Percentiles rank a stretch among this genome's conserved stretches.
Evolutionary conservation across 23 tunicate species (phyloP).

Genomic region (Phallusia fumigata): DNA sequence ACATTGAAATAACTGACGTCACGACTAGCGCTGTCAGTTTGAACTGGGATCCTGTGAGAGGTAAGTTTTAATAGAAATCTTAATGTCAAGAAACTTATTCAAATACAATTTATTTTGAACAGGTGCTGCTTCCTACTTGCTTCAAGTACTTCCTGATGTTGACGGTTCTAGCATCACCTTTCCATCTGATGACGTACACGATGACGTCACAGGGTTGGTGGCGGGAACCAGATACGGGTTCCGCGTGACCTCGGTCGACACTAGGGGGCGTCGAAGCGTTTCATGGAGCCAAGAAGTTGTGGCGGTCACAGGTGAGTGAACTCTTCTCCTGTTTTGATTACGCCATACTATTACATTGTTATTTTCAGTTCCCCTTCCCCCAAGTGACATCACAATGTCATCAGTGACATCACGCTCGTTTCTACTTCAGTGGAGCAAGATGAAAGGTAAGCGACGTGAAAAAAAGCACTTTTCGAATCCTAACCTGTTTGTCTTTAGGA

Average conservation of each 20-base stretch:
- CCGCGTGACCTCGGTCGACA: slow-evolving; percentile 35
- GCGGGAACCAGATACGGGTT: slow-evolving; percentile 48
- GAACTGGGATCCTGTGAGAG: slow-evolving; percentile 51
- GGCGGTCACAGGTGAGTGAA: slow-evolving; percentile 12
- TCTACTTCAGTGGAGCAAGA: slow-evolving; percentile 23
- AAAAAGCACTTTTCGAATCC: too few relatives aligned
- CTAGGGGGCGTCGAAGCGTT: slow-evolving; percentile 29
- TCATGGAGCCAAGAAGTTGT: slow-evolving; percentile 8
- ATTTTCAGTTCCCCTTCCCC: slow-evolving; percentile 19
- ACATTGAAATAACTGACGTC: slow-evolving; percentile 18
- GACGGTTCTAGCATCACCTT: not conserved
- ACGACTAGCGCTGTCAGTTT: slow-evolving; percentile 29
- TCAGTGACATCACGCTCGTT: slow-evolving; percentile 21
- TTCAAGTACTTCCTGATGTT: not conserved
- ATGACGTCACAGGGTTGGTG: slow-evolving; percentile 14
- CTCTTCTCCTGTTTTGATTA: not conserved
- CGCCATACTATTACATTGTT: not conserved
- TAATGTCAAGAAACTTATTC: not conserved
- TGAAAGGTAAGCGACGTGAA: slow-evolving; percentile 10
- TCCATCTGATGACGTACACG: not conserved
- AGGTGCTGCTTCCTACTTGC: slow-evolving; percentile 42
- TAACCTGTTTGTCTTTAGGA: slow-evolving; percentile 18
- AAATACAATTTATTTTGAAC: not conserved
- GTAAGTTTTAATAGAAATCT: slow-evolving; percentile 10
- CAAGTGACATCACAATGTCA: slow-evolving; percentile 1